A percentile compares a stretch with the other conserved stretches of the same genome.
Evolutionary conservation across 2,113 vertebrate genomes (phyloP).

Genomic region (Malurus melanocephalus): DNA sequence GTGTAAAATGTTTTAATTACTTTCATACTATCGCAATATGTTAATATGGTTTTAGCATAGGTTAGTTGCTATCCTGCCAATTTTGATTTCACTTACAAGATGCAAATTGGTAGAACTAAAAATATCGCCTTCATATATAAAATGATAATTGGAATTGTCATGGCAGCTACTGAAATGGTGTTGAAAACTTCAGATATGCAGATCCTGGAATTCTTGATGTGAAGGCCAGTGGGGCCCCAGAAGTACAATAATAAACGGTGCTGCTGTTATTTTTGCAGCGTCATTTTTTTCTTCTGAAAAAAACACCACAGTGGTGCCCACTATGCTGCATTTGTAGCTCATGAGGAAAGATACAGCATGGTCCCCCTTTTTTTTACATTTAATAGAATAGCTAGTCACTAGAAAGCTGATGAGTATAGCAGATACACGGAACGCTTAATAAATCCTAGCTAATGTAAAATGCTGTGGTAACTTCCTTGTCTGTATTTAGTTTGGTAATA

Average conservation of each 20-base stretch:
- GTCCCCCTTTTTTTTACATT: neutral
- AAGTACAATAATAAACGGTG: neutral
- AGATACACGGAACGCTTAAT: accelerated
- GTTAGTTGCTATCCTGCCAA: slow-evolving; percentile 40
- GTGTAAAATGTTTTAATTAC: slow-evolving; percentile 25
- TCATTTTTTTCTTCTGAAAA: neutral
- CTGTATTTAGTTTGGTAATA: neutral
- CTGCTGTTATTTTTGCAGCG: neutral
- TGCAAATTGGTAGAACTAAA: slow-evolving; percentile 57
- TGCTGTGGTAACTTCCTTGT: neutral
- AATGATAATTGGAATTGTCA: slow-evolving; percentile 49
- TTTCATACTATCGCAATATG: slow-evolving; percentile 26
- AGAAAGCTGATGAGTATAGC: neutral
- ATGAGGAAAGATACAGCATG: neutral
- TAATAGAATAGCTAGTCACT: neutral
- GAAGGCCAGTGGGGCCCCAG: neutral
- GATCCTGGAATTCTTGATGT: slow-evolving; percentile 19
- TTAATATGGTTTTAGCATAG: slow-evolving; percentile 33
- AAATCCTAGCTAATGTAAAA: neutral
- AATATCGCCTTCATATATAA: slow-evolving; percentile 41
- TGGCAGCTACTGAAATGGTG: slow-evolving; percentile 34
- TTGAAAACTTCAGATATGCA: slow-evolving; percentile 48
- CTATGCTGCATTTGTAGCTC: neutral
- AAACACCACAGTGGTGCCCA: accelerated
- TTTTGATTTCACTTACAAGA: slow-evolving; percentile 43